A percentile compares a stretch with the other conserved stretches of the same genome.
Conservation (phyloP, 1,140 invertebrate genomes). For the Musca domestica region DNA sequence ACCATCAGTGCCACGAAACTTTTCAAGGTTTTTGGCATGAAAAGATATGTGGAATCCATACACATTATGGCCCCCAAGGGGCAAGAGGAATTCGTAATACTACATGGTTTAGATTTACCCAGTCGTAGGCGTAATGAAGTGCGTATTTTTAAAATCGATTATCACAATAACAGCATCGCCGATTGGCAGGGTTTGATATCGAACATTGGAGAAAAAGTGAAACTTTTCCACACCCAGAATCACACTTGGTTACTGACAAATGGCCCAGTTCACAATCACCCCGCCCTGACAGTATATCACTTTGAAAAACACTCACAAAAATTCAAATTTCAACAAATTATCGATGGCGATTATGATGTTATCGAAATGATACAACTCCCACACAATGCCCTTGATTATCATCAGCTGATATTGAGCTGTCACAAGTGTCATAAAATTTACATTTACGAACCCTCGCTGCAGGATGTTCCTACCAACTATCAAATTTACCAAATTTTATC, state of each 20-base stretch:
- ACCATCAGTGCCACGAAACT: conserved; percentile 32
- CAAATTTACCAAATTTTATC: conserved; percentile 33
- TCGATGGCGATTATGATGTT: conserved; percentile 42
- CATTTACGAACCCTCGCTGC: conserved; percentile 26
- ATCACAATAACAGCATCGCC: conserved; percentile 27
- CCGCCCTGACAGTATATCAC: conserved; percentile 34
- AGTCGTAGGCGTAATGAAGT: conserved; percentile 34
- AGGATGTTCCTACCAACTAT: neutral
- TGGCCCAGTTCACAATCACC: conserved; percentile 28
- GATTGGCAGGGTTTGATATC: conserved; percentile 43
- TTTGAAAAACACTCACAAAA: conserved; percentile 1
- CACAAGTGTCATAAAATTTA: conserved; percentile 35
- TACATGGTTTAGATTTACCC: conserved; percentile 29
- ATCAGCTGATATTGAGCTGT: conserved; percentile 38
- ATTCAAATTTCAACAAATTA: conserved; percentile 35
- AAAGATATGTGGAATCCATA: conserved; percentile 33
- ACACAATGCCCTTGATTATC: conserved; percentile 3
- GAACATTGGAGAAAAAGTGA: conserved; percentile 33
- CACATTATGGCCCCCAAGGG: neutral
- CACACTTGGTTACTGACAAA: conserved; percentile 28
- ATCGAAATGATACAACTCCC: conserved; percentile 29
- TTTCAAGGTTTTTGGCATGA: conserved; percentile 34
- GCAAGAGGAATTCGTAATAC: conserved; percentile 17
- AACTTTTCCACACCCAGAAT: conserved; percentile 19
- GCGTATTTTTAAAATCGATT: conserved; percentile 34